Conservation (phyloP, 2,113 vertebrate species). For the Origma solitaria region DNA sequence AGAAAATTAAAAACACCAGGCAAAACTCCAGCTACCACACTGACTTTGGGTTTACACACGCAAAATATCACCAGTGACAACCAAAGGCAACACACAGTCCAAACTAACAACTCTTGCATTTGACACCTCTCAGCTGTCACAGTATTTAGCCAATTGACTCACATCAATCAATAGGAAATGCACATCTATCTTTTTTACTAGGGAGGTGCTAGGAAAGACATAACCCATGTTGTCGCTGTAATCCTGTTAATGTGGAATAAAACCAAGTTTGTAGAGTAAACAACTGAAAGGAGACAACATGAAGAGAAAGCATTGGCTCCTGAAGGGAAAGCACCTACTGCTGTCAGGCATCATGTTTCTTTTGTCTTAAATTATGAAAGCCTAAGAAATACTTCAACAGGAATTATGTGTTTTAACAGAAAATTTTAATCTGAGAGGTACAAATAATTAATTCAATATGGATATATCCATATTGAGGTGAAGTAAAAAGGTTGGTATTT, state of each 20-base stretch:
- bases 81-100: neutral
- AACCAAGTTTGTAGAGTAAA: neutral
- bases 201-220: neutral
- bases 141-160: neutral
- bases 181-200: neutral
- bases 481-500: neutral
- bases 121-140: neutral
- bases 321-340: neutral
- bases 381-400: neutral
- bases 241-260: neutral
- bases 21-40: neutral
- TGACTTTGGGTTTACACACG: neutral
- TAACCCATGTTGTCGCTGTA: neutral
- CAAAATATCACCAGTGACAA: neutral
- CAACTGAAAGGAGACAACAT: neutral
- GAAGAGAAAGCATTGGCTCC: neutral
- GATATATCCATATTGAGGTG: neutral
- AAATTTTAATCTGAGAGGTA: neutral
- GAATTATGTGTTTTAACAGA: neutral
- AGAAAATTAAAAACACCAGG: rapidly evolving
- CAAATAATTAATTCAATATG: neutral
- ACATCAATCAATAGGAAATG: neutral
- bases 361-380: neutral
- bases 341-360: neutral
- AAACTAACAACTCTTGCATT: neutral